A percentile compares a stretch with the other conserved stretches of the same genome.
phyloP scores from a whole-genome alignment of 2,113 vertebrate genomes.

The Chionis minor region DNA sequence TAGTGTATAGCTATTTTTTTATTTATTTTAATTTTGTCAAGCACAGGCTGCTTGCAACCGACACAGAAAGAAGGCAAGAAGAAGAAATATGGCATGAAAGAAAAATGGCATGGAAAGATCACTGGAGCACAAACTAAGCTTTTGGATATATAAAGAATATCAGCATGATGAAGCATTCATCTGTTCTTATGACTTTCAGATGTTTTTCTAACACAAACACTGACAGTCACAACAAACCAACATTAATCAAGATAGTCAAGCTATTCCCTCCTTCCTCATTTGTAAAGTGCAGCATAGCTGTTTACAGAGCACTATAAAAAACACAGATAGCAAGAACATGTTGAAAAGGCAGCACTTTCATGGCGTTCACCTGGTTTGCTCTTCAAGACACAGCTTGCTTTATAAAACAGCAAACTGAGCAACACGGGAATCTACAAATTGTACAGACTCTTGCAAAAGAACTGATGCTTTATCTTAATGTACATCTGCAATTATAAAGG shows the following conservation, averaged over 20 bases:
- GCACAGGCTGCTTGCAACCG: neutral
- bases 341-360: neutral
- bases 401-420: neutral
- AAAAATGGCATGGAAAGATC: neutral
- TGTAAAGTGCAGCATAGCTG: neutral
- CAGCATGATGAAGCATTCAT: neutral
- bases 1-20: neutral
- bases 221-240: neutral
- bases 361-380: neutral
- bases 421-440: neutral
- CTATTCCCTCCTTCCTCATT: neutral
- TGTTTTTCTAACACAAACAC: neutral
- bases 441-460: neutral
- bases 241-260: neutral
- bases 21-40: too few species aligned
- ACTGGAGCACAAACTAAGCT: neutral
- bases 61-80: neutral
- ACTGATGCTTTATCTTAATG: neutral
- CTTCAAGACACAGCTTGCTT: neutral
- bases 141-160: neutral
- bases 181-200: neutral
- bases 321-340: neutral
- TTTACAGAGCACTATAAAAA: neutral
- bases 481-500: constrained; percentile 18
- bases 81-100: neutral